Evolutionary conservation across 2,888 invertebrate species (phyloP).

Genomic region (Leucophenga maculata): DNA sequence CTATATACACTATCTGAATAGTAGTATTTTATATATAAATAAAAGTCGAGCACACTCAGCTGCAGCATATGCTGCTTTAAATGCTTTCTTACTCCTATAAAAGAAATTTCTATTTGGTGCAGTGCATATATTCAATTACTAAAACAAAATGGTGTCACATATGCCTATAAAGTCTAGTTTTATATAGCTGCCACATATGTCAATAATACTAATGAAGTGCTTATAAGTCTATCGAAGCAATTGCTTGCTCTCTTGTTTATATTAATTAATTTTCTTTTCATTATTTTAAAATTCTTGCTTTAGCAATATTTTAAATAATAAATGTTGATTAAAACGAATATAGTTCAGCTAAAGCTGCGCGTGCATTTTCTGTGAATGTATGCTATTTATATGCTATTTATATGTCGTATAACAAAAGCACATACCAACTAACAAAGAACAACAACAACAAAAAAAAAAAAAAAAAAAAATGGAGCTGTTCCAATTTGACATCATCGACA

Average conservation of each 20-base stretch:
- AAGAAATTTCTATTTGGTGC: no score
- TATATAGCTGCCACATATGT: no score
- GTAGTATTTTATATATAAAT: no score
- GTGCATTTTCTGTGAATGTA: background rate
- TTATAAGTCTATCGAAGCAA: no score
- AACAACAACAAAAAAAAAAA: constrained; percentile 19
- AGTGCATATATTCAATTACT: no score
- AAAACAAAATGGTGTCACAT: no score
- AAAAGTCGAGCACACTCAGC: no score
- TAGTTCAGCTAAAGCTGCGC: background rate
- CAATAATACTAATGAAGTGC: no score
- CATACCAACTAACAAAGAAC: constrained; percentile 11
- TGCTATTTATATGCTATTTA: background rate
- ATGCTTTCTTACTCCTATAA: no score
- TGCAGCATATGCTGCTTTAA: no score
- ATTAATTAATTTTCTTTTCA: background rate
- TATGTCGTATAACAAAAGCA: constrained; percentile 12
- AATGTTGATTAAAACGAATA: constrained; percentile 26
- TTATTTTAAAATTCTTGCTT: background rate
- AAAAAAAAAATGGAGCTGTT: constrained; percentile 13
- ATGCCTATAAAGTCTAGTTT: no score
- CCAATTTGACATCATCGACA: constrained; percentile 24
- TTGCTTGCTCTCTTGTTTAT: background rate
- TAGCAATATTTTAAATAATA: constrained; percentile 16
- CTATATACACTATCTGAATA: no score